Evolutionary conservation across 2,113 vertebrate genomes (phyloP).

Genomic region (Cyanistes caeruleus): DNA sequence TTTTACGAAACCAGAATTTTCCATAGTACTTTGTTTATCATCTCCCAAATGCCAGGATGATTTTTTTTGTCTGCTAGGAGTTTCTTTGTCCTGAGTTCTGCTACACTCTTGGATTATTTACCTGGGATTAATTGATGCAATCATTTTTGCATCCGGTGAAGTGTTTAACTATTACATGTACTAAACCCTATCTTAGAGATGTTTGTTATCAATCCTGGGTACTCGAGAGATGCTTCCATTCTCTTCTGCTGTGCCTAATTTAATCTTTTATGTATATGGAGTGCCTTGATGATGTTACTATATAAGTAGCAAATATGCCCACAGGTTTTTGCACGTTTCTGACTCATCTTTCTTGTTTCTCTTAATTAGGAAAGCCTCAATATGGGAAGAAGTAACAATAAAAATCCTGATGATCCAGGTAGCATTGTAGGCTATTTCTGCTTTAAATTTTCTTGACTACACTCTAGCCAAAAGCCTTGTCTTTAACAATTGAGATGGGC

Average conservation of each 20-base stretch:
- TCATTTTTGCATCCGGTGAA: not conserved
- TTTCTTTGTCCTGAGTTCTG: not conserved
- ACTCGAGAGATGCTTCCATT: not conserved
- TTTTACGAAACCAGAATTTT: not conserved
- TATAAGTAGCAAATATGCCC: not conserved
- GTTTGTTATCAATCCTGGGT: not conserved
- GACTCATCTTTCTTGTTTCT: not conserved
- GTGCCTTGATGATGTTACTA: not conserved
- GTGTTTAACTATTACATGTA: not conserved
- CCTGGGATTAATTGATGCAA: not conserved
- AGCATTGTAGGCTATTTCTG: constrained; percentile 45
- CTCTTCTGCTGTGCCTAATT: not conserved
- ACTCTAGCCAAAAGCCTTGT: not conserved
- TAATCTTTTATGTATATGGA: not conserved
- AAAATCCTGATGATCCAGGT: not conserved
- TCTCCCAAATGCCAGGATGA: not conserved
- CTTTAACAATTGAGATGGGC: not conserved
- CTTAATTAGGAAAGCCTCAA: constrained; percentile 50
- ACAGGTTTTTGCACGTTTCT: not conserved
- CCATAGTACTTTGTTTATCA: not conserved
- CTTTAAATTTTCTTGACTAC: not conserved
- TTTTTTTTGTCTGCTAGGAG: not conserved
- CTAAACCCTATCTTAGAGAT: not conserved
- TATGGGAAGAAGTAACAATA: not conserved
- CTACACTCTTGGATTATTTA: not conserved